Evolutionary conservation across 2,797 vertebrate genomes (phyloP), one percentile per base, ranked within the genome.

Genomic region (Acanthiza pusilla): DNA sequence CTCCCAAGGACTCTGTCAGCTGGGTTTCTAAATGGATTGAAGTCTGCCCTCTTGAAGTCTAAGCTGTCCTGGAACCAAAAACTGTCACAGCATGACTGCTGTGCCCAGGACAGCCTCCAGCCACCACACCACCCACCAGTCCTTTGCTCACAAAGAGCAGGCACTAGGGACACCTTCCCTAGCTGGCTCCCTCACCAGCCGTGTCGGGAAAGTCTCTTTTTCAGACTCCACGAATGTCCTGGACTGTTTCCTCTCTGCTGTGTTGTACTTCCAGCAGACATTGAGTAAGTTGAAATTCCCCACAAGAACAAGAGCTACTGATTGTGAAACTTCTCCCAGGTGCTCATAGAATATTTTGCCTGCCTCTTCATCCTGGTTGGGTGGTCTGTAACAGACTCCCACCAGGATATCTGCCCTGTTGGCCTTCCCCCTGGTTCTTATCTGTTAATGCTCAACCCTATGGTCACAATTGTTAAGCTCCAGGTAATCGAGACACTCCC

Each of bases 381-480:
- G 8, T 66, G 25, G 9, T 10, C 34, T 51, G 4, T 29, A 51
- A 40, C 19, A 26, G 43, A 45, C 20, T 34, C 16, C 43, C 50
- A 63, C 14, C 27, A 22, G 14, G 10, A 76, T 0, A 45, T 10
- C 10, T 26, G 17, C 8, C 29, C 6, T n/a, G 10, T 7, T 71
- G 29, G n/a, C 20, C 17, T 45, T 76, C 5, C 11, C 10, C 25
- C 38, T n/a, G 7, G 29, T 40, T 58, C n/a, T 58, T 22, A 45
- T 7, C 27, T 32, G 60, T 11, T 57, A 76, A 65, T 65, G 21
- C 17, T 72, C n/a, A 77, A 47, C 13, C 15, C 29, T 22, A 5
- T 7, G 5, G 65, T 40, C 12, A 53, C 17, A 5, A 47, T 6
- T 0, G 0, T 42, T 30, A 53, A 23, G 18, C 10, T 22, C 50